Evolutionary conservation across 2,888 invertebrate species (phyloP), one percentile per base, ranked within the genome.

Genomic region (Eumacrocentrus americanus): DNA sequence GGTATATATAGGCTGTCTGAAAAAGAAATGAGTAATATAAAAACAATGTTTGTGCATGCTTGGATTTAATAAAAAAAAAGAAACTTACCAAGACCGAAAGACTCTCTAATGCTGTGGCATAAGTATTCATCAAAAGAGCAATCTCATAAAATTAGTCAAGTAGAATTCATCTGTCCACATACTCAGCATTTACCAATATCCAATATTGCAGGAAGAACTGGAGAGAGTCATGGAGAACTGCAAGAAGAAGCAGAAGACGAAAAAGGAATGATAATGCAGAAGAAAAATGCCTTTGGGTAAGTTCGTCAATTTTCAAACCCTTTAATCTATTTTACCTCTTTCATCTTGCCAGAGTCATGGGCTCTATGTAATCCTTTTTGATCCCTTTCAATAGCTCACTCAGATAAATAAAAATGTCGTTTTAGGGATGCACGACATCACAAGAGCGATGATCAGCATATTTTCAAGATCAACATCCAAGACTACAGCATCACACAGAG

Each of bases 71-170:
- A 34, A 29, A 16, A 42, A 25, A 34, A 42, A 12, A 25, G 46
- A 23, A 29, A n/a, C n/a, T n/a, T n/a, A n/a, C n/a, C n/a, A 23
- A 37, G n/a, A 38, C 7, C 2, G 29, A 46, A 40, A 29, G 1
- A 42, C 20, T 44, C 18, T 50, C 54, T 40, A 18, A 51, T 40
- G 35, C 42, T 51, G 59, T 48, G 42, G 35, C 40, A 52, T 40
- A 12, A 18, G 44, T n/a, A n/a, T 63, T 63, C 57, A 54, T 63
- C 66, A 66, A 63, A 67, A 62, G 50, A 60, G 56, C 58, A 66
- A 67, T 68, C 69, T 68, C 67, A 67, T 68, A 68, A 68, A 68
- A 68, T 70, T 70, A 67, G 68, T 66, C 64, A 66, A 56, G 67
- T 62, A 68, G 68, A 68, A 70, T 66, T 68, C 64, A 64, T 62